phyloP scores from a whole-genome alignment of 1,140 invertebrate genomes.

The Hyles euphorbiae region DNA sequence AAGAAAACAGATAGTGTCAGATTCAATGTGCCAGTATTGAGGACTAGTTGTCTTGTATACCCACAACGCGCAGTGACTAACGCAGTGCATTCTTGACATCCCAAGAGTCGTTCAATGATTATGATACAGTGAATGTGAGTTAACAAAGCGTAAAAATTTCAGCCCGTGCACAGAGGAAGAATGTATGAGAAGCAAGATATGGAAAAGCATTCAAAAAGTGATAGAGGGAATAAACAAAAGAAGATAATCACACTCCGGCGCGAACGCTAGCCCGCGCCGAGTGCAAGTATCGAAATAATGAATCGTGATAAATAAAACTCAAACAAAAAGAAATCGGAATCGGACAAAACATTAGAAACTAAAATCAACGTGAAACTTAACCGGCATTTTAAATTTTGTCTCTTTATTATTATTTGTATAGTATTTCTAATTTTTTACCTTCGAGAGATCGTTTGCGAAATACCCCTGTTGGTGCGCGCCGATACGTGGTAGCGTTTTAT shows the following conservation, averaged over 20 bases:
- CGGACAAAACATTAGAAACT: constrained; percentile 28
- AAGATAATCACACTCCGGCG: constrained; percentile 53
- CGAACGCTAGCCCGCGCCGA: constrained; percentile 19
- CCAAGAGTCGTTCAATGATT: constrained; percentile 49
- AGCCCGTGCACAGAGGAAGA: constrained; percentile 72
- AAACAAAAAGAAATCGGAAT: constrained; percentile 25
- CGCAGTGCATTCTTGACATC: constrained; percentile 53
- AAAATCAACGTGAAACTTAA: constrained; percentile 55
- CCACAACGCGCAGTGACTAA: constrained; percentile 37
- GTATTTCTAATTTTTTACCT: constrained; percentile 80
- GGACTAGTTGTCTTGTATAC: not conserved
- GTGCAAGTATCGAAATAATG: constrained; percentile 54
- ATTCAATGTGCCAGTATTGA: not conserved
- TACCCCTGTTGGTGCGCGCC: constrained; percentile 81
- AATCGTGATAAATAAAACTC: constrained; percentile 43
- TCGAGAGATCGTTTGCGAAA: constrained; percentile 95
- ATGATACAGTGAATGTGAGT: constrained; percentile 68
- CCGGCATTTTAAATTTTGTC: constrained; percentile 51
- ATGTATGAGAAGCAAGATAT: constrained; percentile 70
- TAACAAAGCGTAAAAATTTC: constrained; percentile 66
- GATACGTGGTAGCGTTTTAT: constrained; percentile 63
- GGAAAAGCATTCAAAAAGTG: constrained; percentile 72
- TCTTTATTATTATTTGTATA: constrained; percentile 49
- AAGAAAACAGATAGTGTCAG: constrained; percentile 20
- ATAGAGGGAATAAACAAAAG: constrained; percentile 50